phyloP scores from a whole-genome alignment of 2,113 vertebrate genomes.

The Saccopteryx leptura region DNA sequence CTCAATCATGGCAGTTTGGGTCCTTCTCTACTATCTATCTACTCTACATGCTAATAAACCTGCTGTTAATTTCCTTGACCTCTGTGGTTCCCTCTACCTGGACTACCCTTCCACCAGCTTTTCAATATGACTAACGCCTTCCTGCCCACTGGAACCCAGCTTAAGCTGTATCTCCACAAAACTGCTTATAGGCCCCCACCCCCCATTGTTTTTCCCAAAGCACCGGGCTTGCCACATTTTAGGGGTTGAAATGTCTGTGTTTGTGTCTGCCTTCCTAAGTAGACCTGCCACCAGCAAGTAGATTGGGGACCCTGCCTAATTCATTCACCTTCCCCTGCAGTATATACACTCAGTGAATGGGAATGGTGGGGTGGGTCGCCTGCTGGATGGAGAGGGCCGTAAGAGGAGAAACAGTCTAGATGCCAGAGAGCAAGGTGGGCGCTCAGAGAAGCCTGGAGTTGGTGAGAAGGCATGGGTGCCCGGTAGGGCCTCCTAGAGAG shows the following conservation, averaged over 20 bases:
- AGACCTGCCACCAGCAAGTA: neutral
- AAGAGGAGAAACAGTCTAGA: neutral
- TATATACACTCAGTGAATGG: no score
- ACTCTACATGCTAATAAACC: no score
- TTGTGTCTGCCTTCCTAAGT: neutral
- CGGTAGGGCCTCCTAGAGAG: neutral
- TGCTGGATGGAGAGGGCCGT: neutral
- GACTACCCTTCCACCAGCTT: neutral
- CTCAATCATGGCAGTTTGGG: accelerated
- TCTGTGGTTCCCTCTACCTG: neutral
- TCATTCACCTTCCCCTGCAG: neutral
- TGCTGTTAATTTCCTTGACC: neutral
- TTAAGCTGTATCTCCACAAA: neutral
- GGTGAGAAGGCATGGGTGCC: neutral
- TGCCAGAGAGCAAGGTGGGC: no score
- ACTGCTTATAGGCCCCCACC: neutral
- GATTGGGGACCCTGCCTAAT: neutral
- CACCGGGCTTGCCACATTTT: accelerated
- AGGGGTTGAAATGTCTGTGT: neutral
- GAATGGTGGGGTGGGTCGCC: accelerated
- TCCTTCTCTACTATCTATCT: neutral
- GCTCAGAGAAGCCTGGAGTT: no score
- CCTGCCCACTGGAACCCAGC: neutral
- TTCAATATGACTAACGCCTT: neutral
- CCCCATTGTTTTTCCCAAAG: neutral